Base-by-base conservation (phyloP, 1,140 invertebrate genomes). In the Ceratina australensis region DNA sequence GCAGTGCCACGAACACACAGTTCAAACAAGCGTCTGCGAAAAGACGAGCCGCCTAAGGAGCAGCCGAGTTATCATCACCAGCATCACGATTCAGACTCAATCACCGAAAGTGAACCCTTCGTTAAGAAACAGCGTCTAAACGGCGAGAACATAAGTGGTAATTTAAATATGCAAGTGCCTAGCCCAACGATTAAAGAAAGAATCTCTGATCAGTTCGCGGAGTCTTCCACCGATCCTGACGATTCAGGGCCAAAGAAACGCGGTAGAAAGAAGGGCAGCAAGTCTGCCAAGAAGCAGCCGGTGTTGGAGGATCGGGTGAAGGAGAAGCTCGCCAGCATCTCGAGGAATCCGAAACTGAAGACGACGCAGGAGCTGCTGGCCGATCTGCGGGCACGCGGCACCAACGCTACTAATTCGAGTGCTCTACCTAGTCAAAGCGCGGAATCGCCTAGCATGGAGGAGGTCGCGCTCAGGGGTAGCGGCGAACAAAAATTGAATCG, bases 311-410 rank as follows among this genome's bases (percentile, higher is more conserved):
- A 94, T 67, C 93, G 93, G 77, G 92, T 95, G 49, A 95, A 94
- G 81, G 94, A 94, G 83, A 95, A 95, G 88, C 89, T 95, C 79
- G 94, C 94, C 50, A 93, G 94, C 81, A 93, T 94, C 56, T 93
- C 93, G 24, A 93, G 94, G 52, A 95, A 93, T 84, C 94, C 95
- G 78, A 95, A 97, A 93, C 94, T 97, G 1, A 97, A 97, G 93
- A 97, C 96, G 1, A 97, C 96, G 26, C 96, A 96, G 85, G 95
- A 97, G 88, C 89, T 97, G 22, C 93, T 97, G 68, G 96, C 95
- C 54, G 95, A 96, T 87, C 92, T 97, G 74, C 95, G 96, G 88
- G 95, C 95, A 73, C 93, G 94, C 66, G 94, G 92, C 80, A 90
- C 93, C 81, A 91, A n/a, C 52, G n/a, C 87, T 71, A 79, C 84